Evolutionary conservation across 2,888 invertebrate genomes (phyloP).

Genomic region (Chrysopilus asiliformis): DNA sequence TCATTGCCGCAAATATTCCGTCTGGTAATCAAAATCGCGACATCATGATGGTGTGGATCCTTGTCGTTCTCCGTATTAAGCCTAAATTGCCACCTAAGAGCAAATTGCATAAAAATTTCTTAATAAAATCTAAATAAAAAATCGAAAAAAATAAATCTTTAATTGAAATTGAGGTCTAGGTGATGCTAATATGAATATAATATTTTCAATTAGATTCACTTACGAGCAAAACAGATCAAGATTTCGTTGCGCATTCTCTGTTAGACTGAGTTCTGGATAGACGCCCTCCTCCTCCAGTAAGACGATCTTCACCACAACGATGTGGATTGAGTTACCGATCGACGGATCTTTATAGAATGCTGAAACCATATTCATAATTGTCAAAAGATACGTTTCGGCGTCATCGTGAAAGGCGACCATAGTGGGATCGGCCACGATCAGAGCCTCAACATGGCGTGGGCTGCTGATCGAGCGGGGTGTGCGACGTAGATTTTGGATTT

Average conservation of each 20-base stretch:
- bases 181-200: background rate
- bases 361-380: slow-evolving; percentile 88
- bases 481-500: slow-evolving; percentile 24
- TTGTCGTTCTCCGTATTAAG: slow-evolving; percentile 41
- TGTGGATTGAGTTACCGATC: slow-evolving; percentile 80
- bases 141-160: background rate
- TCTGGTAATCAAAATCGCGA: slow-evolving; percentile 46
- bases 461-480: slow-evolving; percentile 55
- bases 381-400: slow-evolving; percentile 72
- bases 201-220: slow-evolving; percentile 14
- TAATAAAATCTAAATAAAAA: too few species aligned
- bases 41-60: slow-evolving; percentile 48
- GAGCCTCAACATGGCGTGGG: slow-evolving; percentile 68
- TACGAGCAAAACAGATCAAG: slow-evolving; percentile 67
- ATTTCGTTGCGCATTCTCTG: slow-evolving; percentile 70
- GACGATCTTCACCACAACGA: slow-evolving; percentile 77
- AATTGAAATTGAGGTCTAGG: background rate
- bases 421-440: slow-evolving; percentile 75
- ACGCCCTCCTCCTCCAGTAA: slow-evolving; percentile 51
- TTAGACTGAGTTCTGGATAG: slow-evolving; percentile 51
- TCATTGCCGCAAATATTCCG: slow-evolving; percentile 48
- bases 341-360: slow-evolving; percentile 75
- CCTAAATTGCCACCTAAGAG: slow-evolving; percentile 20
- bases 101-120: background rate
- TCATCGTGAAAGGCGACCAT: slow-evolving; percentile 82